Conservation (phyloP, 1,140 invertebrate genomes). For the Cyphomyrmex costatus region DNA sequence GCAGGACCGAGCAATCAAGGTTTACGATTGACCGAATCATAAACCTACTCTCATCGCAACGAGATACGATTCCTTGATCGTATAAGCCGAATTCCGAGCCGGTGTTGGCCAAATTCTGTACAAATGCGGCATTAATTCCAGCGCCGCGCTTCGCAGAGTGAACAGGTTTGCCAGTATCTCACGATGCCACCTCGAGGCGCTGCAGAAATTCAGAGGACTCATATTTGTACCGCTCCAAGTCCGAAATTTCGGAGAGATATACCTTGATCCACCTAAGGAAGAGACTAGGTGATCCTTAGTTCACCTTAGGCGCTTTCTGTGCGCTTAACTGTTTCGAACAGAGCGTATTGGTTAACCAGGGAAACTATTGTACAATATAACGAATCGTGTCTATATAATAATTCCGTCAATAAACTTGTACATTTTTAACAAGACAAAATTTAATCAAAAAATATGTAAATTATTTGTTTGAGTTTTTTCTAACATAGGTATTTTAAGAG, state of each 20-base stretch:
- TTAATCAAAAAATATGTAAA: background rate
- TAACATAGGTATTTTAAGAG: background rate
- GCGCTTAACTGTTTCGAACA: slow-evolving; percentile 35
- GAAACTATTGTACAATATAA: slow-evolving; percentile 36
- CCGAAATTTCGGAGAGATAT: slow-evolving; percentile 44
- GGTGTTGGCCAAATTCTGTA: slow-evolving; percentile 60
- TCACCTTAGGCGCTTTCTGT: slow-evolving; percentile 40
- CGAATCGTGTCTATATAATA: background rate
- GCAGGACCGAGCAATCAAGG: slow-evolving; percentile 62
- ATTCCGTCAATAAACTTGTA: background rate
- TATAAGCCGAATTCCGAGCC: slow-evolving; percentile 39
- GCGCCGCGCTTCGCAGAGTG: background rate
- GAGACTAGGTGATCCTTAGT: slow-evolving; percentile 44
- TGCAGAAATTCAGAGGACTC: slow-evolving; percentile 29
- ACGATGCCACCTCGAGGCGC: slow-evolving; percentile 49
- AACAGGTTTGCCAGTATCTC: slow-evolving; percentile 32
- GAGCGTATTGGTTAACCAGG: slow-evolving; percentile 40
- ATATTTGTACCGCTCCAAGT: slow-evolving; percentile 58
- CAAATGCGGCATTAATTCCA: slow-evolving; percentile 68
- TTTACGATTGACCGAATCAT: slow-evolving; percentile 77
- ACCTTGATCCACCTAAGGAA: slow-evolving; percentile 35
- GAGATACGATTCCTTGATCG: slow-evolving; percentile 62
- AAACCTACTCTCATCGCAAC: slow-evolving; percentile 56
- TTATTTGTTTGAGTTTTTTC: background rate
- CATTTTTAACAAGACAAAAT: background rate